Evolutionary conservation across 2,113 vertebrate genomes (phyloP).

Genomic region (Chrysochloris asiatica): DNA sequence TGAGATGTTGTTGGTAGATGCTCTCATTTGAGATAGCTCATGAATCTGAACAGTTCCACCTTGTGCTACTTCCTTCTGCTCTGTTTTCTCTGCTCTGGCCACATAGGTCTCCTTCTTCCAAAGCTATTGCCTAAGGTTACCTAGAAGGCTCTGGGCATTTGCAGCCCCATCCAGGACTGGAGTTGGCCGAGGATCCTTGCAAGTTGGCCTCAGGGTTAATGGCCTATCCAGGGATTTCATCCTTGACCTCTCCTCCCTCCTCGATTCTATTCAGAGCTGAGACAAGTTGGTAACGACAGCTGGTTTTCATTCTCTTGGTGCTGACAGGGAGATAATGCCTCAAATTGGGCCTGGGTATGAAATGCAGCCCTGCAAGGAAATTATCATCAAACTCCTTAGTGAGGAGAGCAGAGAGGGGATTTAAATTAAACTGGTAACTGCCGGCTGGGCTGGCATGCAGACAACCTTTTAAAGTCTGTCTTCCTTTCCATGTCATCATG

Average conservation of each 20-base stretch:
- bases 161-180: background rate
- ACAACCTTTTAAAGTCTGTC: background rate
- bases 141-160: background rate
- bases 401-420: slow-evolving; percentile 54
- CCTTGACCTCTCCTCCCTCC: slow-evolving; percentile 10
- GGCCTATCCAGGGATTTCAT: slow-evolving; percentile 14
- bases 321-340: slow-evolving; percentile 74
- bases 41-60: background rate
- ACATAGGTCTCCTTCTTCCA: background rate
- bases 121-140: background rate
- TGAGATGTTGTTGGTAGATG: background rate
- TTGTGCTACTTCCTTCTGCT: background rate
- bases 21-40: background rate
- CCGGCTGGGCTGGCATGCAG: background rate
- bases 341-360: slow-evolving; percentile 75
- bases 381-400: slow-evolving; percentile 72
- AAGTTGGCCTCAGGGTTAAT: slow-evolving; percentile 55
- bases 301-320: slow-evolving; percentile 76
- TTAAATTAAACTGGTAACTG: slow-evolving; percentile 58
- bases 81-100: background rate
- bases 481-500: background rate
- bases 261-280: slow-evolving; percentile 50
- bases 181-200: slow-evolving; percentile 2
- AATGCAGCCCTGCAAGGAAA: slow-evolving; percentile 76
- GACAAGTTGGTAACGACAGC: slow-evolving; percentile 61